Base-by-base conservation (phyloP, 2,888 invertebrate genomes). In the Drosophila birchii region DNA sequence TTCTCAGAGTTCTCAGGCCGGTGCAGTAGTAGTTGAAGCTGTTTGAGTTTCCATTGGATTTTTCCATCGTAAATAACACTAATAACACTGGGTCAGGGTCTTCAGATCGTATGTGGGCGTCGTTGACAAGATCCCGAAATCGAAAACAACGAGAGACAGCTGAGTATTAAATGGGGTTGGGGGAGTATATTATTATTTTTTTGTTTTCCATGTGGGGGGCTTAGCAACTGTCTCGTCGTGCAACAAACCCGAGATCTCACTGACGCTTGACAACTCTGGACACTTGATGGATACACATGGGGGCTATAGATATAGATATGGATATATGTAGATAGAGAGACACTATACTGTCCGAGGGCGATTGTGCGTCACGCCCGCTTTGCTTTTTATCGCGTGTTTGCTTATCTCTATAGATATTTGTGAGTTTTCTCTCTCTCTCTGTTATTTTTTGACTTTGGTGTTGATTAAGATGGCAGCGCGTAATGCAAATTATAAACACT, bases 161-260 rank as follows among this genome's bases (percentile, higher is more conserved):
- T 90, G 91, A 89, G 76, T 90, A 80, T 76, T 67, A 51, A 62
- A 63, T 51, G 54, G 54, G 41, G 38, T 26, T 51, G 51, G 51
- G 26, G 26, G 55, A 43, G 23, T 39, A 26, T 41, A 36, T 34
- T 44, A 44, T 61, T 18, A 34, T 61, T 18, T 36, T 29, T 45
- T 47, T 9, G 18, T 36, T 51, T 43, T 59, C 47, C 20, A 26
- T 41, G 26, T 20, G 44, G 53, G 23, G 32, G 77, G 34, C 51
- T 66, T 66, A 90, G 89, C 91, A 91, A 90, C 87, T 91, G 91
- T 81, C 91, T 90, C 89, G 80, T 88, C 91, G 91, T 90, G 91
- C 90, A 88, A 92, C 90, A 91, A 92, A 91, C 92, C 91, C 91
- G 90, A 92, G 92, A 92, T 92, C 92, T 91, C 87, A 89, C 60